Conservation (phyloP, 1,140 invertebrate genomes). For the Chrysomallon squamiferum region DNA sequence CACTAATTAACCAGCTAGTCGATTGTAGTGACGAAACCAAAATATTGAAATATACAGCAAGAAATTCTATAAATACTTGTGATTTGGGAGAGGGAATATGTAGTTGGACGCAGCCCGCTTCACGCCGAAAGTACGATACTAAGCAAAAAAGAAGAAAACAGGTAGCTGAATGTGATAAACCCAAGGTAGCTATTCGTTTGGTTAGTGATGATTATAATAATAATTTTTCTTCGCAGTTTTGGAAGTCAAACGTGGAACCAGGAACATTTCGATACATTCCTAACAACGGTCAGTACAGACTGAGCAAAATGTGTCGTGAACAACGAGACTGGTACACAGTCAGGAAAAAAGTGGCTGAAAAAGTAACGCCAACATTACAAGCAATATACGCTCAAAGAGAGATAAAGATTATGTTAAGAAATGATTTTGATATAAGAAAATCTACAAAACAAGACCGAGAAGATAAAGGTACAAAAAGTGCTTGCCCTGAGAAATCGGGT, state of each 20-base stretch:
- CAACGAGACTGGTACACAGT: constrained; percentile 38
- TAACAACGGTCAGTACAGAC: constrained; percentile 49
- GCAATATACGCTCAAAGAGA: constrained; percentile 38
- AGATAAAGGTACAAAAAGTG: constrained; percentile 11
- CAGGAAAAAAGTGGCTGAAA: constrained; percentile 33
- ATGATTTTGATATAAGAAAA: constrained; percentile 25
- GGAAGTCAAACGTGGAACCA: constrained; percentile 53
- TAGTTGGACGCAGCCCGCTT: constrained; percentile 33
- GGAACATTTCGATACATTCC: constrained; percentile 51
- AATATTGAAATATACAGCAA: too few species aligned
- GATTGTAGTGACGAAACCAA: constrained; percentile 18
- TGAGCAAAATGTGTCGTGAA: constrained; percentile 30
- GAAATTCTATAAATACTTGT: background rate
- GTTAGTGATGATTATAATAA: constrained; percentile 33
- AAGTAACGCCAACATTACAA: constrained; percentile 33
- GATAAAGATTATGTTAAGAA: constrained; percentile 35
- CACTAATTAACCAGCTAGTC: constrained; percentile 14
- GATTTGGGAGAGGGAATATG: constrained; percentile 39
- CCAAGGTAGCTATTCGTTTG: constrained; percentile 20
- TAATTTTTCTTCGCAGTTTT: constrained; percentile 23
- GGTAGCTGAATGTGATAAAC: constrained; percentile 14
- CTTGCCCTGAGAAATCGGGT: constrained; percentile 5
- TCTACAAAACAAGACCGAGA: constrained; percentile 7
- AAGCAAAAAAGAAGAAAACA: constrained; percentile 12
- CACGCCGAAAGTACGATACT: constrained; percentile 24